Evolutionary conservation across 2,113 vertebrate genomes (phyloP), one percentile per base, ranked within the genome.

Genomic region (Gopherus flavomarginatus): DNA sequence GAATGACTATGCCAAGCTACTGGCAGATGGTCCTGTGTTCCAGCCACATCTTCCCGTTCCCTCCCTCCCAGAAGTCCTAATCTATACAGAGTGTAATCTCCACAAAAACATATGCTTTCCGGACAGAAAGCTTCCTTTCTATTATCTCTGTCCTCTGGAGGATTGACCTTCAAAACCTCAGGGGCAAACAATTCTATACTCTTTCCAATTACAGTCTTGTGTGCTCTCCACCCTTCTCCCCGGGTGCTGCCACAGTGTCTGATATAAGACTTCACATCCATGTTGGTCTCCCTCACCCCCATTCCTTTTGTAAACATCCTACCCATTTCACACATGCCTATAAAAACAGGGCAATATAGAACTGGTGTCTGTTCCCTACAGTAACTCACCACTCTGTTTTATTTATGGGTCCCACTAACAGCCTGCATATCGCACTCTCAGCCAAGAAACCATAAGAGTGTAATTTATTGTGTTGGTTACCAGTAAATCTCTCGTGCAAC

Each of bases 21-120:
- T 92, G 84, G 93, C 96, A 97, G 97, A 97, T 97, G 97, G 96
- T 83, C 69, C 82, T 85, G 3, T 77, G 82, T 91, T 96, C 52
- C 92, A 96, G 87, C 52, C 54, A 92, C 80, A 96, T 96, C 85
- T 77, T 96, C 78, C 88, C 89, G 87, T 89, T 96, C 94, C 86
- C 94, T 94, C 80, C 59, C 89, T 97, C 96, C 93, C 97, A 91
- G 65, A 97, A 96, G 95, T 92, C 95, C 94, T 97, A 94, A 97
- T 97, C 96, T 94, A 96, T 87, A 94, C 87, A 88, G 81, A 95
- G 80, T 91, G 93, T 97, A 97, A 97, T 92, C 10, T 0, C 75
- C 91, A 94, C 93, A 92, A 94, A 97, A 97, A 96, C 96, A 97
- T 96, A 97, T 97, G 96, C 89, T 97, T 78, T 93, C 80, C 84